Evolutionary conservation across 2,113 vertebrate species (phyloP), one percentile per base, ranked within the genome.

Genomic region (Thomomys bottae): DNA sequence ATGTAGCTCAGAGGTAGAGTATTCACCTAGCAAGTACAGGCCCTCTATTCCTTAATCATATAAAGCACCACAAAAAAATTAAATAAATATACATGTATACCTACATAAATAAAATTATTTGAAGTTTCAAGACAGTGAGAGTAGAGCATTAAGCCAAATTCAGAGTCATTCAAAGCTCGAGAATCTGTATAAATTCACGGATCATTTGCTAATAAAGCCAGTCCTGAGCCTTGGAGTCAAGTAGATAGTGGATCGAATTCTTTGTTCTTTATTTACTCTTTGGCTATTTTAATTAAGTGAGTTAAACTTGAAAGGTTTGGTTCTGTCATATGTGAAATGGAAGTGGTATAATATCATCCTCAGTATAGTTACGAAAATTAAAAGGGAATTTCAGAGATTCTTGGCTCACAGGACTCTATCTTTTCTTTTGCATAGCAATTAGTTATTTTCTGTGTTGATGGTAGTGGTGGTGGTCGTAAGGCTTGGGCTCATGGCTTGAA

Each of bases 221-320:
- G 32, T 15, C 6, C 77, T 61, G 38, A 49, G 49, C 59, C 70
- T 42, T 63, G 18, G 9, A n/a, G 7, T 90, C 38, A 59, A 21
- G 54, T 8, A 88, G 20, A 77, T 2, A 61, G 2, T 21, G 84
- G 5, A 68, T 70, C 36, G 57, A 57, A 83, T 72, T 92, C 75
- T 64, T 57, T 26, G 70, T 5, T 87, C 84, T 88, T 83, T n/a
- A 64, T 80, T 80, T 90, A 73, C 30, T 80, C 76, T 26, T 21
- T 61, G 8, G 36, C 15, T 38, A 38, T 63, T 49, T 92, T 92
- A 20, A 54, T 5, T n/a, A 83, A 76, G 6, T 78, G 67, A 86
- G 4, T 66, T 88, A 66, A 82, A 38, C 26, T 76, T 72, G n/a
- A 84, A 86, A 89, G 32, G 28, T 85, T 89, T 61, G n/a, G 3